Percentiles rank a stretch among this genome's conserved stretches.
Evolutionary conservation across 2,888 invertebrate species (phyloP).

Genomic region (Blastobasis lacticolella): DNA sequence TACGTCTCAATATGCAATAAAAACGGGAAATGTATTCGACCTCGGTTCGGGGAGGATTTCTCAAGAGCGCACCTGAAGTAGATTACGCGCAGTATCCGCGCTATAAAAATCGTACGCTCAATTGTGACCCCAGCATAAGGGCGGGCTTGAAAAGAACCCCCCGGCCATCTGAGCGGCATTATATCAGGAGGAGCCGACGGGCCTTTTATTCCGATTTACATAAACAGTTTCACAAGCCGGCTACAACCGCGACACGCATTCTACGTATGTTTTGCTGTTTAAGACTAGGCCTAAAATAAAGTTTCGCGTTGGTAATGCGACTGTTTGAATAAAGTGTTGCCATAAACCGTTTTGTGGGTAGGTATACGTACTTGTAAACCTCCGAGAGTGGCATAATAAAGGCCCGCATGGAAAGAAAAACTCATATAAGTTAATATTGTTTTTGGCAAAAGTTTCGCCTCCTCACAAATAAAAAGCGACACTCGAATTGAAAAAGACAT

Average conservation of each 20-base stretch:
- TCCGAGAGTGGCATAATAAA: too few relatives aligned
- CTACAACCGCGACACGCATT: too few relatives aligned
- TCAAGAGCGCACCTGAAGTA: constrained; percentile 66
- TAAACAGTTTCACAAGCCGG: constrained; percentile 39
- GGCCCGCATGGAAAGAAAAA: constrained; percentile 13
- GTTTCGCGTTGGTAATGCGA: too few relatives aligned
- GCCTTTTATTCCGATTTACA: constrained; percentile 46
- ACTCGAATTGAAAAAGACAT: constrained; percentile 12
- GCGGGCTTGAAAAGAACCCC: constrained; percentile 54
- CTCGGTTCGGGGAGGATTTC: constrained; percentile 58
- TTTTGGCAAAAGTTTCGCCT: too few relatives aligned
- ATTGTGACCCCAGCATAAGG: constrained; percentile 48
- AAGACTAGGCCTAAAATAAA: too few relatives aligned
- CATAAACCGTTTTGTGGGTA: too few relatives aligned
- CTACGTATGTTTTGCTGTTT: too few relatives aligned
- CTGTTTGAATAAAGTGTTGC: too few relatives aligned
- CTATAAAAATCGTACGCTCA: constrained; percentile 60
- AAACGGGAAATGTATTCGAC: constrained; percentile 59
- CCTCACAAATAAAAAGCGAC: too few relatives aligned
- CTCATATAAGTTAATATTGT: constrained; percentile 15
- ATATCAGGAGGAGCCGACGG: constrained; percentile 42
- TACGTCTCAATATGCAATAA: constrained; percentile 73
- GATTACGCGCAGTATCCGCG: constrained; percentile 56
- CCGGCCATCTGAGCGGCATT: constrained; percentile 37
- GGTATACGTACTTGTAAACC: too few relatives aligned